Conservation (phyloP, 2,113 vertebrate species). For the Lanius collurio region DNA sequence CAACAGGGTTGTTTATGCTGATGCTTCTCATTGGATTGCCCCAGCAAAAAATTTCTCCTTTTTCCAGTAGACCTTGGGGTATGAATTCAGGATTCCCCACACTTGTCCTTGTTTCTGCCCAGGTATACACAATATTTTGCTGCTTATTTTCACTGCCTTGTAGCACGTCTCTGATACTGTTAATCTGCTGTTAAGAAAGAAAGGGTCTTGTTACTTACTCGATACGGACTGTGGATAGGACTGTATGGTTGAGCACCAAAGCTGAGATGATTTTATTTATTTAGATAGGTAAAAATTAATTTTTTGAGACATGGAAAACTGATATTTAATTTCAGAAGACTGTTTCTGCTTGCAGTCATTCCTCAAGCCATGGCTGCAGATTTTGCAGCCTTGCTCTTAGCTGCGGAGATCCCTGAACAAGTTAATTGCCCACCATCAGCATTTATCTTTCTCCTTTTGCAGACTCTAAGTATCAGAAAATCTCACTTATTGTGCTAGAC, state of each 20-base stretch:
- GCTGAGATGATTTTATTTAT: background rate
- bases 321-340: background rate
- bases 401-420: background rate
- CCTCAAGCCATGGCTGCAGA: background rate
- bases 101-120: background rate
- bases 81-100: background rate
- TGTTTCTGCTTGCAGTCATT: background rate
- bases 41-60: background rate
- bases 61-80: accelerated
- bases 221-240: background rate
- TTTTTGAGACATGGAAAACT: background rate
- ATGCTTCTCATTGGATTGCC: background rate
- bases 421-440: conserved; percentile 13
- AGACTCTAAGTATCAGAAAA: conserved; percentile 39
- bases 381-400: background rate
- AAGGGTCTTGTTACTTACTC: background rate
- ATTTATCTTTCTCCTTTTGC: conserved; percentile 23
- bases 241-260: background rate
- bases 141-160: background rate
- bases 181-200: background rate
- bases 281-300: background rate
- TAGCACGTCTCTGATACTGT: background rate
- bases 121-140: accelerated
- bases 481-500: conserved; percentile 45
- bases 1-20: background rate